Conservation (phyloP, 2,113 vertebrate genomes). For the Anthoscopus minutus region DNA sequence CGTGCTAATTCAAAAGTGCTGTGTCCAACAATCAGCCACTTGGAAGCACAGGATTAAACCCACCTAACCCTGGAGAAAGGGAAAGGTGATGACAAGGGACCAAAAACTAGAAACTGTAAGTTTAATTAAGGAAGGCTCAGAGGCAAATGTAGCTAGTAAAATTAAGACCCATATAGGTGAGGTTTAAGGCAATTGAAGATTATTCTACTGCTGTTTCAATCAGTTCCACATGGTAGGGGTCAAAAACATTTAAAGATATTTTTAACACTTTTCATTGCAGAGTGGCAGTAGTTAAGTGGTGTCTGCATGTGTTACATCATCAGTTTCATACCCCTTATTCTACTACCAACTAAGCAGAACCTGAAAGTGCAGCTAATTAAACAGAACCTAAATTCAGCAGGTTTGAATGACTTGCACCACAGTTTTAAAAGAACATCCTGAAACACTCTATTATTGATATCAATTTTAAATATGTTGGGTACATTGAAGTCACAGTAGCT, state of each 20-base stretch:
- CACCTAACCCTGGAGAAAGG: background rate
- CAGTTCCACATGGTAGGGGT: background rate
- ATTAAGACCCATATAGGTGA: background rate
- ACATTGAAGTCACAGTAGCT: background rate
- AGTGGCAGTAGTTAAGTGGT: background rate
- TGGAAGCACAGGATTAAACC: background rate
- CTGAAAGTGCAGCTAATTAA: conserved; percentile 24
- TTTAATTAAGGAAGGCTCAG: background rate
- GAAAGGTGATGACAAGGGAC: background rate
- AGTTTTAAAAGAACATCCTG: conserved; percentile 18
- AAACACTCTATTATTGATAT: background rate
- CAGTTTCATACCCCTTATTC: background rate
- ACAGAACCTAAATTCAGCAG: conserved; percentile 32
- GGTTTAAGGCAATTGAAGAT: background rate
- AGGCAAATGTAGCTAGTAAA: background rate
- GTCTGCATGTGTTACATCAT: background rate
- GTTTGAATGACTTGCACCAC: background rate
- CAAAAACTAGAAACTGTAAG: background rate
- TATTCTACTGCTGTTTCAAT: background rate
- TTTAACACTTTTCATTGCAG: background rate
- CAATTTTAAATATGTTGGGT: background rate
- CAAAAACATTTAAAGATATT: background rate
- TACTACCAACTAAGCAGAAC: conserved; percentile 4
- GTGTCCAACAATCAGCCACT: background rate
- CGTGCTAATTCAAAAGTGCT: background rate